Evolutionary conservation across 2,113 vertebrate species (phyloP).

Genomic region (Toxotes chatareus): DNA sequence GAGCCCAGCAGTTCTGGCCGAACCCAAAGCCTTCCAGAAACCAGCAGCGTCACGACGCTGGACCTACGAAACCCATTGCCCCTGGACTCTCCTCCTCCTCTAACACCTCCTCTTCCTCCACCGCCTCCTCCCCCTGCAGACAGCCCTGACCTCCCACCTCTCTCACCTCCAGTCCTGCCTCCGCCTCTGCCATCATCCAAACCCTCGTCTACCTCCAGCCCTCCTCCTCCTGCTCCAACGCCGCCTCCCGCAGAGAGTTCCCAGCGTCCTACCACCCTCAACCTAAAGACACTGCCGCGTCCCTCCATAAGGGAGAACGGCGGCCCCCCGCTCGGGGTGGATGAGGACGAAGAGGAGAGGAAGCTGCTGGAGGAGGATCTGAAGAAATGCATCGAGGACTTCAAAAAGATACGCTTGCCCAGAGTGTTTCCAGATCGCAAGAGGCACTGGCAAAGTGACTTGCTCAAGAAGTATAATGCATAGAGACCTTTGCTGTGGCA

Average conservation of each 20-base stretch:
- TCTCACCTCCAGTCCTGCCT: slow-evolving; percentile 42
- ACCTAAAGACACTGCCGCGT: slow-evolving; percentile 78
- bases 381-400: slow-evolving; percentile 86
- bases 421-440: slow-evolving; percentile 85
- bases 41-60: slow-evolving; percentile 27
- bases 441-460: slow-evolving; percentile 86
- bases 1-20: slow-evolving; percentile 35
- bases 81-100: slow-evolving; percentile 41
- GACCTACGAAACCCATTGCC: slow-evolving; percentile 40
- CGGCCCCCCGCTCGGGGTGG: slow-evolving; percentile 44
- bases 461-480: slow-evolving; percentile 85
- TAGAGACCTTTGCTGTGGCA: slow-evolving; percentile 56
- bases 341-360: slow-evolving; percentile 82
- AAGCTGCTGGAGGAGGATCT: slow-evolving; percentile 85
- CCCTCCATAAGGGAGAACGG: slow-evolving; percentile 74
- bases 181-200: slow-evolving; percentile 53
- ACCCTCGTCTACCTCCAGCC: slow-evolving; percentile 38
- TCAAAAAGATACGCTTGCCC: slow-evolving; percentile 84
- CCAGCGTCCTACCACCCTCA: slow-evolving; percentile 75
- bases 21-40: slow-evolving; percentile 70
- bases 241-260: slow-evolving; percentile 56
- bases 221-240: slow-evolving; percentile 38
- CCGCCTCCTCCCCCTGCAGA: slow-evolving; percentile 45
- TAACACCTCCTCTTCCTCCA: slow-evolving; percentile 45
- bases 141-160: slow-evolving; percentile 55